These are phyloP conservation scores for Pterocles gutturalis DNA, from an alignment of 2,113 vertebrate species.

Conservation along the genomic window DNA sequence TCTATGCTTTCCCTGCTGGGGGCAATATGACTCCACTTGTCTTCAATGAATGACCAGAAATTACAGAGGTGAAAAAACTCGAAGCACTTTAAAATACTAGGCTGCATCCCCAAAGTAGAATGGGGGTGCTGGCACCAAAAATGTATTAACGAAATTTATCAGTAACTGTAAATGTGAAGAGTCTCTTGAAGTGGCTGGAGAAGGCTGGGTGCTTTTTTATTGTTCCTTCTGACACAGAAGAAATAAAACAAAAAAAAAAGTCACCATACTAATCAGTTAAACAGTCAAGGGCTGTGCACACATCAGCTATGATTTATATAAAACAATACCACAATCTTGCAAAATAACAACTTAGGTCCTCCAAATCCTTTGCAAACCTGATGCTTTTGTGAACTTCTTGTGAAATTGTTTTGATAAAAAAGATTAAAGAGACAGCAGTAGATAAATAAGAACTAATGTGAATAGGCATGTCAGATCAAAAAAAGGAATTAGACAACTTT, in stretches of 20 bases:
- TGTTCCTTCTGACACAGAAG: background rate
- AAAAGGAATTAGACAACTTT: background rate
- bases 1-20: slow-evolving; percentile 77
- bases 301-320: background rate
- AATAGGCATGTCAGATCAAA: background rate
- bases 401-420: background rate
- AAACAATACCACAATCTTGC: fast-evolving
- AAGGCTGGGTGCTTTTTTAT: background rate
- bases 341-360: background rate
- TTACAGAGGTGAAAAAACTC: background rate
- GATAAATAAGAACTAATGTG: background rate
- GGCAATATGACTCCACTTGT: slow-evolving; percentile 80
- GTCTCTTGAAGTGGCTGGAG: background rate
- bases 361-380: background rate
- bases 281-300: background rate
- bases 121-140: background rate
- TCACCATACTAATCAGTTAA: background rate
- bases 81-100: slow-evolving; percentile 27
- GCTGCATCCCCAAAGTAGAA: background rate
- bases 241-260: background rate
- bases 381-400: background rate
- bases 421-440: background rate
- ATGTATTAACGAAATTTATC: slow-evolving; percentile 64
- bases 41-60: slow-evolving; percentile 22
- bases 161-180: slow-evolving; percentile 30